Evolutionary conservation across 2,113 vertebrate species (phyloP), one percentile per base, ranked within the genome.

Genomic region (Pteronura brasiliensis): DNA sequence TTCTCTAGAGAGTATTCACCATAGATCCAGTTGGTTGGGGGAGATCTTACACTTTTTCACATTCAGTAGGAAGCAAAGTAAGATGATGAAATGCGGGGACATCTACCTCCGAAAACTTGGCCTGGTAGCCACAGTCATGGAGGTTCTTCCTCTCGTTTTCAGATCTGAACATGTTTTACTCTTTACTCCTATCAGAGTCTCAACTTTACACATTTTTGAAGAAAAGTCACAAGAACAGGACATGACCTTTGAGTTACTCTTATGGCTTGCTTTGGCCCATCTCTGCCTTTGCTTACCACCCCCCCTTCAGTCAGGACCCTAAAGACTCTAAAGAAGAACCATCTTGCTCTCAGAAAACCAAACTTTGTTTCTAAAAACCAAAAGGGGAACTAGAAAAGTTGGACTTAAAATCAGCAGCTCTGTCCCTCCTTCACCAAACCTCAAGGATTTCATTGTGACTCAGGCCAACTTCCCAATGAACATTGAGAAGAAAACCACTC

Each of bases 401-500:
- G 63, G 55, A 44, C 42, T 93, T 96, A 25, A 92, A 95, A 87
- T 85, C 79, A 91, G 42, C 55, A 83, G 6, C 42, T 59, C 42
- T 67, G 15, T 74, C 81, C 55, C 65, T 95, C 36, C 49, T 93
- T 94, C 47, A 82, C 80, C 88, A 87, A 97, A 88, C 74, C 63
- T 88, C 67, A 90, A 76, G 80, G 49, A 81, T 95, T 96, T 98
- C 94, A 63, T 7, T 95, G 88, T 97, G 94, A 93, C 95, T 96
- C 80, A 94, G 23, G 27, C 36, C 93, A 94, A 83, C 9, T 42
- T 61, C 65, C 29, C 55, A 74, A 61, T 36, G 74, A 72, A 85
- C 88, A 69, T 44, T 39, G 44, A 39, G 47, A 88, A 89, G 82
- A 93, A 93, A 96, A 65, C 13, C 8, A 4, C 4, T 76, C 55